phyloP scores from a whole-genome alignment of 2,888 invertebrate genomes.

The Xestia sexstrigata region DNA sequence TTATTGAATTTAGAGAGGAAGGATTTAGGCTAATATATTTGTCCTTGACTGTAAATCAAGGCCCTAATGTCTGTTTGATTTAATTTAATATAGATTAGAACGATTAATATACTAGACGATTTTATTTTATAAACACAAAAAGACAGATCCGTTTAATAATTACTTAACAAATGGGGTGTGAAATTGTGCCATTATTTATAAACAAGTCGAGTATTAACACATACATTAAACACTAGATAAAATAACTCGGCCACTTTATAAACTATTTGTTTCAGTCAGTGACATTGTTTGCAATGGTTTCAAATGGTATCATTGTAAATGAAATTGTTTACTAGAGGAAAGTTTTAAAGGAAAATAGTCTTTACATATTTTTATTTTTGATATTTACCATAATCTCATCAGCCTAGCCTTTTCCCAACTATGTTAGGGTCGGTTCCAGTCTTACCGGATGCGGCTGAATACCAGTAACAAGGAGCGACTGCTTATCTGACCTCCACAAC shows the following conservation, averaged over 20 bases:
- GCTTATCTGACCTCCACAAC: too few relatives aligned
- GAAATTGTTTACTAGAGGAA: constrained; percentile 42
- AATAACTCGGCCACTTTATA: constrained; percentile 24
- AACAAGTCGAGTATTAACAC: constrained; percentile 13
- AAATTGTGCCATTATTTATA: constrained; percentile 32
- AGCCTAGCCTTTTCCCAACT: too few relatives aligned
- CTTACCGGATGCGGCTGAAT: too few relatives aligned
- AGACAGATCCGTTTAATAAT: not conserved
- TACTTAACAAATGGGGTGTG: constrained; percentile 18
- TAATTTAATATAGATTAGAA: not conserved
- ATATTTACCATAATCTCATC: not conserved
- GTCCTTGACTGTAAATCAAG: not conserved
- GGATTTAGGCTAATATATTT: not conserved
- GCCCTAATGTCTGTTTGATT: not conserved
- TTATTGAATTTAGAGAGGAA: not conserved
- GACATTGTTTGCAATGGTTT: constrained; percentile 39
- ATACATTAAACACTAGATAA: constrained; percentile 30
- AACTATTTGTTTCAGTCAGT: constrained; percentile 26
- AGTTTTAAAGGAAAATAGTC: constrained; percentile 34
- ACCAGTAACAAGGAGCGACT: too few relatives aligned
- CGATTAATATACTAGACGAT: not conserved
- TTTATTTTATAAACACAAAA: not conserved
- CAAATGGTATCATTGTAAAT: constrained; percentile 33
- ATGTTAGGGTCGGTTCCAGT: too few relatives aligned
- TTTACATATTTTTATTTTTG: not conserved